phyloP scores from a whole-genome alignment of 2,888 invertebrate species.

The Slavum lentiscoides region DNA sequence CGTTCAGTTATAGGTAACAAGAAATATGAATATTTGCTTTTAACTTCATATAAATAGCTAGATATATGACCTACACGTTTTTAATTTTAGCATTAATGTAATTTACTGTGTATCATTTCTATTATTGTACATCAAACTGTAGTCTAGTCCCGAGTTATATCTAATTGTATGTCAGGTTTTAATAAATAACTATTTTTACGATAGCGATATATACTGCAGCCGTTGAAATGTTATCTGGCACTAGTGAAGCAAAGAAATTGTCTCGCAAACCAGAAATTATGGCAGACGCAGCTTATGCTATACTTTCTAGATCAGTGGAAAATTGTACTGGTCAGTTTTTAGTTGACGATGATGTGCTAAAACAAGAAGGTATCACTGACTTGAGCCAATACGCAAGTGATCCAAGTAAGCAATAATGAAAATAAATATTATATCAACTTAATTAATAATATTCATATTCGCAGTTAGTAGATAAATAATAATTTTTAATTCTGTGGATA shows the following conservation, averaged over 20 bases:
- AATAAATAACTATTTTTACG: conserved; percentile 45
- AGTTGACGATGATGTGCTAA: conserved; percentile 87
- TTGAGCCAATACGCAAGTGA: conserved; percentile 81
- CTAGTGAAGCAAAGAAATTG: conserved; percentile 64
- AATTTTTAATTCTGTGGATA: background rate
- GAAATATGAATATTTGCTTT: background rate
- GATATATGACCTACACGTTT: background rate
- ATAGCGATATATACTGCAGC: conserved; percentile 91
- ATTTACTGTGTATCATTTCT: too few species aligned
- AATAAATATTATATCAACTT: background rate
- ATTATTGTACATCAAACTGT: background rate
- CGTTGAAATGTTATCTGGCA: conserved; percentile 79
- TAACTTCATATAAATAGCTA: background rate
- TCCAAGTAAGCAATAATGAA: conserved; percentile 65
- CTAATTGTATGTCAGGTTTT: background rate
- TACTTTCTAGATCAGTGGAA: conserved; percentile 78
- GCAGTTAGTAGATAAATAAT: background rate
- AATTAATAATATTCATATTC: background rate
- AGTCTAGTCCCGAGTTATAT: background rate
- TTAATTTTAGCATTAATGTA: too few species aligned
- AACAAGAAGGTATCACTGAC: conserved; percentile 78
- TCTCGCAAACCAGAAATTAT: conserved; percentile 84
- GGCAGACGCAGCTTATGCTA: conserved; percentile 85
- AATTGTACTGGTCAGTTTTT: conserved; percentile 81
- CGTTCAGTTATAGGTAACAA: too few species aligned